Conservation (phyloP, 2,113 vertebrate genomes). For the Ctenomys sociabilis region DNA sequence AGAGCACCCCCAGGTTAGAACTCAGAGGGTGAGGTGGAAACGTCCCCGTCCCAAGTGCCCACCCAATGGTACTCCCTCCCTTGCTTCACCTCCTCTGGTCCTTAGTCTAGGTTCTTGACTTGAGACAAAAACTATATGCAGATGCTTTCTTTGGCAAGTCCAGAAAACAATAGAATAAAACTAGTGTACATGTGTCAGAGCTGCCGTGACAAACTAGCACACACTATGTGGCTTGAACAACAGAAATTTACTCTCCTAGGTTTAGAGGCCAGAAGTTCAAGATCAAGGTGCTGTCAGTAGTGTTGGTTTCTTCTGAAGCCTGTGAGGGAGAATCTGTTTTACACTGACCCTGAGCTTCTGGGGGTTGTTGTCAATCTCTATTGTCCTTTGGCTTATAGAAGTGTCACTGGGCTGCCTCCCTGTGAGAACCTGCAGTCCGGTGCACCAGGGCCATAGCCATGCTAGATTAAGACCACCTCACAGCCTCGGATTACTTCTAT, state of each 20-base stretch:
- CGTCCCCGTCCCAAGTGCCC: too few species aligned
- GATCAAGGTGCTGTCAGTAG: not conserved
- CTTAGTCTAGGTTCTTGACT: not conserved
- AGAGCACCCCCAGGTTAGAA: not conserved
- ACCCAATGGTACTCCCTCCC: not conserved
- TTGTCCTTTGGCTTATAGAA: not conserved
- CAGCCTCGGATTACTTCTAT: not conserved
- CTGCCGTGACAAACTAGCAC: not conserved
- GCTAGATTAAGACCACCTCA: not conserved
- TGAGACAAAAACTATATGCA: not conserved
- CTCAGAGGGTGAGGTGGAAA: not conserved
- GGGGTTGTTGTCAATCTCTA: not conserved
- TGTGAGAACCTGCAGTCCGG: too few species aligned
- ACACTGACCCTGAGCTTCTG: not conserved
- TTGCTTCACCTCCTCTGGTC: too few species aligned
- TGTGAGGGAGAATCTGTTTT: not conserved
- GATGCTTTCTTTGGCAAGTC: not conserved
- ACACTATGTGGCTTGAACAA: not conserved
- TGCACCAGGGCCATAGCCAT: not conserved
- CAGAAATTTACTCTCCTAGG: not conserved
- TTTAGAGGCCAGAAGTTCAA: not conserved
- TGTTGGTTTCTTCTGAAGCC: not conserved
- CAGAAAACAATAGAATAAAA: not conserved
- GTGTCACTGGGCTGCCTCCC: not conserved
- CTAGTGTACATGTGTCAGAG: rapidly evolving